Evolutionary conservation across 2,888 invertebrate species (phyloP).

Genomic region (Macrophya annulata): DNA sequence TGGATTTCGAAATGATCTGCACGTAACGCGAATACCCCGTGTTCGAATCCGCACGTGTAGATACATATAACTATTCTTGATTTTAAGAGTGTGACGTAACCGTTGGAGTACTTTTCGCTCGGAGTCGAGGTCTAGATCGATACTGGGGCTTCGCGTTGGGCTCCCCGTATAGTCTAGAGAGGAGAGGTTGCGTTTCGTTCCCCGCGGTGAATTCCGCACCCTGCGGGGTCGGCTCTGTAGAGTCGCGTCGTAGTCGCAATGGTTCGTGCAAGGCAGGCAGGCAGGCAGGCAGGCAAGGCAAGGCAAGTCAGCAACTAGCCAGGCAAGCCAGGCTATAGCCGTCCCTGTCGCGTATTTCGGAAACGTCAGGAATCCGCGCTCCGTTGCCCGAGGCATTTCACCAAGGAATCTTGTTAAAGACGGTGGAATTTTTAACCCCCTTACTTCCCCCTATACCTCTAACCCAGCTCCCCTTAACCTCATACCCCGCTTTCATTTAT

Average conservation of each 20-base stretch:
- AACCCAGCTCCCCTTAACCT: neutral
- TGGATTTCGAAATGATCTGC: neutral
- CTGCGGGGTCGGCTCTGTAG: conserved; percentile 10
- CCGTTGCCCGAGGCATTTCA: conserved; percentile 53
- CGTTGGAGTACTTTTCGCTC: conserved; percentile 27
- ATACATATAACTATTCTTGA: neutral
- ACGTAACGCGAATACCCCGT: neutral
- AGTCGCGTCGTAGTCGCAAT: conserved; percentile 23
- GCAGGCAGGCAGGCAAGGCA: neutral
- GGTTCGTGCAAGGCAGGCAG: conserved; percentile 26
- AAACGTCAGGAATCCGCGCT: conserved; percentile 53
- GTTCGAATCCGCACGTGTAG: neutral
- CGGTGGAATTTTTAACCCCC: conserved; percentile 44
- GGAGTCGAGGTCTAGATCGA: conserved; percentile 46
- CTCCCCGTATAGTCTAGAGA: neutral
- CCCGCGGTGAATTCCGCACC: conserved; percentile 50
- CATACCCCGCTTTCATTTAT: conserved; percentile 27
- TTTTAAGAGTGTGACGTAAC: neutral
- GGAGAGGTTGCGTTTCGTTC: conserved; percentile 44
- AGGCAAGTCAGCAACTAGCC: neutral
- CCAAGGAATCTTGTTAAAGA: conserved; percentile 56
- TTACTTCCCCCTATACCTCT: neutral
- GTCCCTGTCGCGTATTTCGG: conserved; percentile 50
- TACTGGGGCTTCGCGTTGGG: conserved; percentile 30
- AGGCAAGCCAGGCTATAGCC: neutral